Conservation (phyloP, 2,888 invertebrate genomes). For the Thysanoteuthis rhombus region DNA sequence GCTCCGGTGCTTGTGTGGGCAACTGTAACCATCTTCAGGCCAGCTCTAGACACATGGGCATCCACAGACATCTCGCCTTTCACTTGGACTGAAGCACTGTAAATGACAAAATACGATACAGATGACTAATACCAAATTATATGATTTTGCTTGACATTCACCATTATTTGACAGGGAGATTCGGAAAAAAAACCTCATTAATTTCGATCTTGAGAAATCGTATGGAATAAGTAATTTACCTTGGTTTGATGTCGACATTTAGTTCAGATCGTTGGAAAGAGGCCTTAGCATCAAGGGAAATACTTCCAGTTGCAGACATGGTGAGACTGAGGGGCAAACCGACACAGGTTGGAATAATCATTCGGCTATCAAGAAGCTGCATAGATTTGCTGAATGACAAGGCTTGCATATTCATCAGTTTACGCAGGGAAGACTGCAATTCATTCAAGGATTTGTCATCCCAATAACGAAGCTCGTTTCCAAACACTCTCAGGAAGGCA, state of each 20-base stretch:
- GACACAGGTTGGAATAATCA: slow-evolving; percentile 83
- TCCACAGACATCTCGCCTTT: slow-evolving; percentile 87
- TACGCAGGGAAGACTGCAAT: not conserved
- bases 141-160: too few relatives aligned
- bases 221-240: not conserved
- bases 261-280: not conserved
- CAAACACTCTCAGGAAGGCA: slow-evolving; percentile 85
- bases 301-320: slow-evolving; percentile 85
- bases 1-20: slow-evolving; percentile 86
- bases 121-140: not conserved
- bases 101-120: not conserved
- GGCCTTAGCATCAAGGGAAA: slow-evolving; percentile 84
- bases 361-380: slow-evolving; percentile 87
- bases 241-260: not conserved
- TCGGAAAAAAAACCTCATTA: not conserved
- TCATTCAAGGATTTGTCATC: not conserved
- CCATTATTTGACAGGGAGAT: not conserved
- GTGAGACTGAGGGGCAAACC: slow-evolving; percentile 89
- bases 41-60: slow-evolving; percentile 82
- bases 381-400: slow-evolving; percentile 74
- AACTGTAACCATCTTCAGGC: slow-evolving; percentile 84
- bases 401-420: not conserved
- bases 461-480: slow-evolving; percentile 77
- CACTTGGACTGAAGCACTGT: slow-evolving; percentile 85
- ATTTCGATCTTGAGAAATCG: not conserved